These are phyloP conservation scores for Cotesia vestalis DNA, from an alignment of 1,140 invertebrate genomes.

Conservation along the genomic window DNA sequence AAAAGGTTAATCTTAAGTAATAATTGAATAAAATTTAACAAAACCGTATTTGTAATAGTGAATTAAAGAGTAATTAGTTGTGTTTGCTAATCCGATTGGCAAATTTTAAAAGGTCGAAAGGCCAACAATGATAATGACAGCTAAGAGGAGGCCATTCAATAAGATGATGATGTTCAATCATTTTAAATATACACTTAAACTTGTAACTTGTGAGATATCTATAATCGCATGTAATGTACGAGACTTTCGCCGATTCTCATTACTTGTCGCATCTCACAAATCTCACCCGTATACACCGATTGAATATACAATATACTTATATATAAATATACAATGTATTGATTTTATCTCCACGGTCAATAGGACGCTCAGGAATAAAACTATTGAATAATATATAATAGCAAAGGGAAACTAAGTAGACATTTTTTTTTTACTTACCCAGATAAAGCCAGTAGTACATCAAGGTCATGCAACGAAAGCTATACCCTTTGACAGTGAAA, in stretches of 20 bases:
- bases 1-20: no score
- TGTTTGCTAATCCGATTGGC: constrained; percentile 3
- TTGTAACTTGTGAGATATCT: constrained; percentile 1
- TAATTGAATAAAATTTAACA: no score
- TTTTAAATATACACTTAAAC: background rate
- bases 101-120: no score
- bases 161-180: constrained; percentile 13
- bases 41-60: no score
- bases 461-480: constrained; percentile 35
- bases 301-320: constrained; percentile 4
- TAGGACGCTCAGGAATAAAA: background rate
- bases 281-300: background rate
- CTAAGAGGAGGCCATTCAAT: background rate
- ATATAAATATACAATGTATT: background rate
- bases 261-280: constrained; percentile 13
- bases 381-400: constrained; percentile 35
- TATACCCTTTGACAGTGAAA: constrained; percentile 29
- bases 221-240: constrained; percentile 10
- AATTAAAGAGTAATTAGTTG: no score
- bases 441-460: constrained; percentile 25
- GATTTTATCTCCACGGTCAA: background rate
- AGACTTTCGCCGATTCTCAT: constrained; percentile 11
- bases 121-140: background rate
- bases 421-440: constrained; percentile 2
- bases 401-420: constrained; percentile 10